These are phyloP conservation scores for Drosophila anceps DNA, from an alignment of 2,888 invertebrate genomes.

Conservation along the genomic window DNA sequence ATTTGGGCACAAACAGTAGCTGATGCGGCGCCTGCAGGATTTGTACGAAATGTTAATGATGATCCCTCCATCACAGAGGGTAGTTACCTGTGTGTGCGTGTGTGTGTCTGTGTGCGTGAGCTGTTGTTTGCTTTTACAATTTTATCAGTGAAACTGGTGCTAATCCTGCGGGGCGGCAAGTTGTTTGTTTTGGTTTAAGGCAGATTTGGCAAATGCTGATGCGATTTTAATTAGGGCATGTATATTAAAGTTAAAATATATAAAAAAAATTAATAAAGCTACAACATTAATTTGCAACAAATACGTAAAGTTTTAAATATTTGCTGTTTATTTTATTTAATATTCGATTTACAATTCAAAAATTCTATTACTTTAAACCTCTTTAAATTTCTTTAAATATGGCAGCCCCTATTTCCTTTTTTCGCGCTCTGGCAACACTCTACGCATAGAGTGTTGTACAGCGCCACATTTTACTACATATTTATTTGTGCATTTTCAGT, in stretches of 20 bases:
- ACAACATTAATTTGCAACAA: neutral
- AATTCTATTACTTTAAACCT: neutral
- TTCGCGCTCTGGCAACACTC: constrained; percentile 37
- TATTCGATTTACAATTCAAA: neutral
- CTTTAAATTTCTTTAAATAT: neutral
- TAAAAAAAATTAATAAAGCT: neutral
- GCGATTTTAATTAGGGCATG: constrained; percentile 60
- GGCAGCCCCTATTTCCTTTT: neutral
- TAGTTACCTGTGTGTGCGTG: constrained; percentile 13
- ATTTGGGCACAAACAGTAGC: constrained; percentile 35
- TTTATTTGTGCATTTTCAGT: constrained; percentile 19
- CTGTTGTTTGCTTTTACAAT: constrained; percentile 30
- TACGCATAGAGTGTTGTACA: constrained; percentile 9
- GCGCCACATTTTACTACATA: neutral
- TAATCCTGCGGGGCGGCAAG: constrained; percentile 72
- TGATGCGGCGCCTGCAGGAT: constrained; percentile 72
- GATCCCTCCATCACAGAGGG: constrained; percentile 51
- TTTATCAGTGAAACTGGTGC: constrained; percentile 49
- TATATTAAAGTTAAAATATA: neutral
- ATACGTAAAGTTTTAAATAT: neutral
- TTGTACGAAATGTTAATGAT: constrained; percentile 77
- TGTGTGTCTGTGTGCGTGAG: constrained; percentile 15
- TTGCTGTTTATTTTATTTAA: neutral
- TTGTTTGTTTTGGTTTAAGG: constrained; percentile 64
- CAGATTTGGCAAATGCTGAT: constrained; percentile 51